Base-by-base conservation (phyloP, 2,113 vertebrate species). In the Quiscalus mexicanus region DNA sequence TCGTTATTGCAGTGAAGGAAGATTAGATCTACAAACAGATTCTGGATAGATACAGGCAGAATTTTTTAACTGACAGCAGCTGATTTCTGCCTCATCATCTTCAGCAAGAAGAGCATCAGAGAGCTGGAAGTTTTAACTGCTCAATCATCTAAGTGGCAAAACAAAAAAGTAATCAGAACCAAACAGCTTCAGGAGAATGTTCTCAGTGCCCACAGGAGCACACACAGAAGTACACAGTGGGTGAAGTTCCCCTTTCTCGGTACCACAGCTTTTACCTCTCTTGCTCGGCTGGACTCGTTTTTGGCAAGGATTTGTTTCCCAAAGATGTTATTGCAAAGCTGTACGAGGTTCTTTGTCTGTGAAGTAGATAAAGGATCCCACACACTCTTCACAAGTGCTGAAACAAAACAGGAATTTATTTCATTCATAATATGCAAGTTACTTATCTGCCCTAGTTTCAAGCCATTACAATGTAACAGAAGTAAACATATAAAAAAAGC, bases 331-430 rank as follows among this genome's bases (percentile, higher is more conserved):
- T 53, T 98, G 95, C 98, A 99, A 73, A 99, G 96, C 6, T 87
- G 92, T 33, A 98, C 90, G 33, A 99, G 98, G 85, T 98, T 98
- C 80, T 80, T 81, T 11, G 99, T 98, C 96, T 99, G 99, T 64
- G 96, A 97, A 30, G 97, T 79, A 23, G 99, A 99, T 96, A 99
- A 86, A 49, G 99, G 99, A 97, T 99, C 99, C 99, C 99, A 99
- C 45, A 99, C 95, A 78, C 97, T 97, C 80, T 99, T 98, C 62
- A 98, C 97, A 87, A 98, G 99, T 31, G 91, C 99, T 99, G 77
- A 63, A 82, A 28, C 44, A 49, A 44, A 35, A 4, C 0, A 47
- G 3, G 12, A 56, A 67, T 45, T 84, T 19, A 47, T 89, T 89
- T 89, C 10, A 89, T 50, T 55, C 33, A 60, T 6, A 11, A 58